These are phyloP conservation scores for Hypomesus transpacificus DNA, from an alignment of 2,113 vertebrate genomes.

Conservation along the genomic window DNA sequence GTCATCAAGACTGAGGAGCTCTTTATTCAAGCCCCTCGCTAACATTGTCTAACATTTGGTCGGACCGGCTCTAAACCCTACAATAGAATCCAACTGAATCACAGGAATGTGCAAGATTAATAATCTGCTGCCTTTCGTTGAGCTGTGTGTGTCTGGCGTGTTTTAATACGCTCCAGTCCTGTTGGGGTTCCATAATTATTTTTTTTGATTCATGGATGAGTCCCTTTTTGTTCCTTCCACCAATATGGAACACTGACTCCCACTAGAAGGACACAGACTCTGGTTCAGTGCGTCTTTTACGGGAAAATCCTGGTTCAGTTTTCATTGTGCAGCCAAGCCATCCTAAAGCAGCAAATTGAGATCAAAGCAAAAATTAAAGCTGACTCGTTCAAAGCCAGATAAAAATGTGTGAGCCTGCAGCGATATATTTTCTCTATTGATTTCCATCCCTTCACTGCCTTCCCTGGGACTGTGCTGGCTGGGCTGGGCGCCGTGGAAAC, in stretches of 20 bases:
- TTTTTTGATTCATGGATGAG: constrained; percentile 16
- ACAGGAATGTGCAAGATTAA: constrained; percentile 36
- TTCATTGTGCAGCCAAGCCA: constrained; percentile 66
- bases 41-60: constrained; percentile 57
- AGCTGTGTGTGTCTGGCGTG: constrained; percentile 23
- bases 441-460: constrained; percentile 68
- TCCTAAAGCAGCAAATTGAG: constrained; percentile 77
- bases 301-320: constrained; percentile 57
- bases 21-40: constrained; percentile 54
- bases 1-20: constrained; percentile 53
- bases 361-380: constrained; percentile 81
- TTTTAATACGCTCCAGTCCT: constrained; percentile 20
- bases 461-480: constrained; percentile 61
- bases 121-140: neutral
- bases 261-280: constrained; percentile 55
- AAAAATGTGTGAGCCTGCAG: constrained; percentile 76
- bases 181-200: neutral
- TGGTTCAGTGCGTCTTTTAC: constrained; percentile 58
- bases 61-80: constrained; percentile 45
- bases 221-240: constrained; percentile 4
- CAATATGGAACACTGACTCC: constrained; percentile 55
- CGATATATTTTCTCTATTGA: constrained; percentile 76
- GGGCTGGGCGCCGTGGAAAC: constrained; percentile 55
- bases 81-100: neutral
- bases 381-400: constrained; percentile 78